Conservation (phyloP, 2,113 vertebrate genomes). For the Cariama cristata region DNA sequence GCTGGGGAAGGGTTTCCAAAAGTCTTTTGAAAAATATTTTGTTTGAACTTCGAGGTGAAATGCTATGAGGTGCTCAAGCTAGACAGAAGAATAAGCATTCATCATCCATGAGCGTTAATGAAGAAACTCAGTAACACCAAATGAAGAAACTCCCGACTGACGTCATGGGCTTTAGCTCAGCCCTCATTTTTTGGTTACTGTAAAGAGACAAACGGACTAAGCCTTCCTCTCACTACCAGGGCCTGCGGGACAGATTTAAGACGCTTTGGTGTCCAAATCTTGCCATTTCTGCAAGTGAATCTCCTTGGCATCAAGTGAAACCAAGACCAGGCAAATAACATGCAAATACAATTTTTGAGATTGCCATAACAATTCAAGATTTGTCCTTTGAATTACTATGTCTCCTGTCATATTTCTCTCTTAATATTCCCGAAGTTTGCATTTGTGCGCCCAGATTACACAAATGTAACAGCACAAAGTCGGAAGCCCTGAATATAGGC, state of each 20-base stretch:
- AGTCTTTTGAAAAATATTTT: not conserved
- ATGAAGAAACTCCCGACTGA: not conserved
- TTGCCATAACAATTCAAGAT: not conserved
- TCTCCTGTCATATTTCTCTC: not conserved
- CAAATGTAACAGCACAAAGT: not conserved
- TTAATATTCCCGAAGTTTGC: not conserved
- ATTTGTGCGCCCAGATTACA: not conserved
- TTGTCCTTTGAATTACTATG: not conserved
- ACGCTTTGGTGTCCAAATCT: not conserved
- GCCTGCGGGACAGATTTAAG: not conserved
- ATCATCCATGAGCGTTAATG: rapidly evolving
- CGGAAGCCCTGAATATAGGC: not conserved
- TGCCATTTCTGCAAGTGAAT: not conserved
- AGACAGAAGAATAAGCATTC: not conserved
- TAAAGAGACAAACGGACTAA: not conserved
- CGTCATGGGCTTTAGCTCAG: not conserved
- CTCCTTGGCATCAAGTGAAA: not conserved
- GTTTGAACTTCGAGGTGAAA: not conserved
- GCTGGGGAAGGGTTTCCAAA: not conserved
- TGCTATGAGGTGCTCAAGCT: not conserved
- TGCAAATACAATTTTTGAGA: not conserved
- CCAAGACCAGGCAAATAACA: not conserved
- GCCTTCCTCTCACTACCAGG: not conserved
- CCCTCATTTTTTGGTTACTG: not conserved
- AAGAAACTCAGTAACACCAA: not conserved